Evolutionary conservation across 2,888 invertebrate species (phyloP).

Genomic region (Andrena haemorrhoa): DNA sequence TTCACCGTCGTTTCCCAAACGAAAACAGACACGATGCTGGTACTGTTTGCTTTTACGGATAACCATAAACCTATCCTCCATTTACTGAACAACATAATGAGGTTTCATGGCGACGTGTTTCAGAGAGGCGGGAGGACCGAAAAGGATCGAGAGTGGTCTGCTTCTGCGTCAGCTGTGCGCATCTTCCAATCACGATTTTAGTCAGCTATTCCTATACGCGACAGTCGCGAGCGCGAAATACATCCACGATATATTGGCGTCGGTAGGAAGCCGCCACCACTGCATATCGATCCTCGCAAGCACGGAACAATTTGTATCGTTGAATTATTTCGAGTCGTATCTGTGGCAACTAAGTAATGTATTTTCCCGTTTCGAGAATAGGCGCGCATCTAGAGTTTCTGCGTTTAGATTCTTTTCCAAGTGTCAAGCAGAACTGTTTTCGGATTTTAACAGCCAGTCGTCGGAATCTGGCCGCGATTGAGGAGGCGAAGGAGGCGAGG

Average conservation of each 20-base stretch:
- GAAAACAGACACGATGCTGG: background rate
- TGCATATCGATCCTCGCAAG: constrained; percentile 63
- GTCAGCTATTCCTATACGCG: background rate
- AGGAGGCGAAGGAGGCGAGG: background rate
- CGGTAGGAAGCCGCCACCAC: constrained; percentile 36
- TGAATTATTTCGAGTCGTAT: constrained; percentile 67
- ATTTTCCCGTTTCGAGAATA: constrained; percentile 17
- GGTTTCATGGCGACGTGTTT: too few relatives aligned
- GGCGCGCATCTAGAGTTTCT: background rate
- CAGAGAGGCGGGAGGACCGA: too few relatives aligned
- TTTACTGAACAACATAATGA: too few relatives aligned
- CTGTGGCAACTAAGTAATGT: constrained; percentile 55
- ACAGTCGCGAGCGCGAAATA: constrained; percentile 30
- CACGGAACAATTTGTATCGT: constrained; percentile 69
- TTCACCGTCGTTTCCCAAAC: background rate
- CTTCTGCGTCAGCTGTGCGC: too few relatives aligned
- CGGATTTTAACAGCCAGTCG: too few relatives aligned
- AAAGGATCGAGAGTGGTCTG: too few relatives aligned
- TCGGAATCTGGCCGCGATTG: background rate
- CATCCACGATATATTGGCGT: constrained; percentile 48
- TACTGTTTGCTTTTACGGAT: too few relatives aligned
- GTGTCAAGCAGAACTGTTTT: too few relatives aligned
- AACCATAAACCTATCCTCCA: too few relatives aligned
- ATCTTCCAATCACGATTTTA: background rate
- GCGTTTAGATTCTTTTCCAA: background rate